These are phyloP conservation scores for Datnioides undecimradiatus DNA, from an alignment of 2,113 vertebrate species.

Conservation along the genomic window DNA sequence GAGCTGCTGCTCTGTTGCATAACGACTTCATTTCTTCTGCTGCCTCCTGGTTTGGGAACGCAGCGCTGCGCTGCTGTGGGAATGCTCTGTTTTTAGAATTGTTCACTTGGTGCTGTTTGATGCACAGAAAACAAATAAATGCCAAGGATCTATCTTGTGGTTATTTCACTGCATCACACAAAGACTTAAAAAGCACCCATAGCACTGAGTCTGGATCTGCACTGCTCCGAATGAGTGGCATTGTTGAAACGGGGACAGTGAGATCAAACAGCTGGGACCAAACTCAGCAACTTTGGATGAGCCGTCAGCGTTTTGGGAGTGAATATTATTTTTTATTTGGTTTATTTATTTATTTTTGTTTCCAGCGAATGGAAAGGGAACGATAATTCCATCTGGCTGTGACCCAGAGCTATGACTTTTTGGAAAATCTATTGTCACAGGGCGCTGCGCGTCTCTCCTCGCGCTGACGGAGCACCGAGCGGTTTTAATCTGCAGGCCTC, in stretches of 20 bases:
- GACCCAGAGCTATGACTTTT: slow-evolving; percentile 71
- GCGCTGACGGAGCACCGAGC: slow-evolving; percentile 60
- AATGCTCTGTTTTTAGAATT: not conserved
- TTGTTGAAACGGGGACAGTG: slow-evolving; percentile 21
- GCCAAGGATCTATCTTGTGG: not conserved
- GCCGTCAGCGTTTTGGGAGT: slow-evolving; percentile 19
- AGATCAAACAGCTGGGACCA: slow-evolving; percentile 31
- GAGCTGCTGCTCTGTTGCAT: slow-evolving; percentile 45
- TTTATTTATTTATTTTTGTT: not conserved
- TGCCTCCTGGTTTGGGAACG: not conserved
- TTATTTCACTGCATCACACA: not conserved
- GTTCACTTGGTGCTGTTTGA: not conserved
- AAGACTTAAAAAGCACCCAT: not conserved
- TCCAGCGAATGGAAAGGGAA: slow-evolving; percentile 37
- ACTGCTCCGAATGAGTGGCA: slow-evolving; percentile 3
- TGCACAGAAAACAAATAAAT: not conserved
- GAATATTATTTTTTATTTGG: slow-evolving; percentile 25
- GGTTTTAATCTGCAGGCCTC: slow-evolving; percentile 76
- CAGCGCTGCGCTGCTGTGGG: not conserved
- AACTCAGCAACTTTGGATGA: slow-evolving; percentile 41
- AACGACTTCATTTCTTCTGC: slow-evolving; percentile 34
- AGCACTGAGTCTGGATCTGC: slow-evolving; percentile 2
- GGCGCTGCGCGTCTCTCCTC: slow-evolving; percentile 63
- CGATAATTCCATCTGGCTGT: slow-evolving; percentile 68
- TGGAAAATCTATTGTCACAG: slow-evolving; percentile 73